Base-by-base conservation (phyloP, 2,888 invertebrate genomes). In the Periphyllus acericola region DNA sequence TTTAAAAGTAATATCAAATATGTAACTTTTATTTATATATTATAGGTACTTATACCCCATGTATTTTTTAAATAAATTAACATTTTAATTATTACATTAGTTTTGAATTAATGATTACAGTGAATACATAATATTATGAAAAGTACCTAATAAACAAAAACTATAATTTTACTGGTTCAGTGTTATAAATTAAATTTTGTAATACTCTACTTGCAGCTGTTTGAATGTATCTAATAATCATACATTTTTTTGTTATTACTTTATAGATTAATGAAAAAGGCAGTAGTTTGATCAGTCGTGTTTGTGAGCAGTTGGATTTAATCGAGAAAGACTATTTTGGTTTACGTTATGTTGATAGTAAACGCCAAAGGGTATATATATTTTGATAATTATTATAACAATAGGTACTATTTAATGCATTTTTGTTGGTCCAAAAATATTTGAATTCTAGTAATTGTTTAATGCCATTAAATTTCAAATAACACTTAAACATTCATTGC, bases 281-380 rank as follows among this genome's bases (percentile, higher is more conserved):
- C 89, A 96, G 96, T 92, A 96, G 95, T 92, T 93, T 98, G 90
- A 93, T 98, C 91, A 97, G 98, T 91, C 95, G 96, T 93, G 95
- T 97, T 90, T 98, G 97, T 92, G 95, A 96, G 91, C 96, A 97
- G 92, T 93, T 98, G 90, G 96, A 97, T 92, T 94, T 98, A 90
- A 94, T 96, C 89, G 98, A 98, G 93, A 97, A 96, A 91, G 98
- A 98, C 92, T 98, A 98, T 92, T 97, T 98, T 92, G 98, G 98
- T 21, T 93, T 98, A 90, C 94, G 98, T 89, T 98, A 96, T 94
- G 97, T 97, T 90, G 98, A 98, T 92, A 93, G 94, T 89, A 94
- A 95, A 90, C 96, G 96, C 90, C 97, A 98, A 92, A 94, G 98
- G 93, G 98, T 98, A 93, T 91, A 72, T 72, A 32, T 5, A 66